phyloP scores from a whole-genome alignment of 2,888 invertebrate genomes.

The Ochropleura leucogaster region DNA sequence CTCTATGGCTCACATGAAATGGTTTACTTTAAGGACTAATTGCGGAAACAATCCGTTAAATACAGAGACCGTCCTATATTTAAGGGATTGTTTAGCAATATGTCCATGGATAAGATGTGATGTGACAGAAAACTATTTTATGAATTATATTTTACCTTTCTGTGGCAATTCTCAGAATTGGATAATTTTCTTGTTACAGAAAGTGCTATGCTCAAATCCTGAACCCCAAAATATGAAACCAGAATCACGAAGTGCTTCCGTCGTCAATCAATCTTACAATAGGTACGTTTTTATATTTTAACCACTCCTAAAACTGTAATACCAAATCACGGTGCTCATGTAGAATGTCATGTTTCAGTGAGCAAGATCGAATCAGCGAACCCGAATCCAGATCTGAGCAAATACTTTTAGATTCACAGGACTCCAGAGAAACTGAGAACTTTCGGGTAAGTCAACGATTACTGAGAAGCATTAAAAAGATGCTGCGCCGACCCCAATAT shows the following conservation, averaged over 20 bases:
- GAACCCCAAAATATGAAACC: constrained; percentile 80
- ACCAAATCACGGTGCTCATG: background rate
- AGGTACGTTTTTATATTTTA: constrained; percentile 71
- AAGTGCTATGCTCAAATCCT: constrained; percentile 75
- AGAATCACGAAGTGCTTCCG: constrained; percentile 81
- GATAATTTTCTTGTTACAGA: constrained; percentile 70
- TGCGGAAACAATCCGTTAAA: background rate
- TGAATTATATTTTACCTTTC: background rate
- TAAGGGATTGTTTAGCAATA: background rate
- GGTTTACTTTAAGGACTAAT: background rate
- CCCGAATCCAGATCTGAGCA: constrained; percentile 86
- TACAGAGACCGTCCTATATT: background rate
- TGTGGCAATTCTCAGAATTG: background rate
- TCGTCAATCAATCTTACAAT: constrained; percentile 85
- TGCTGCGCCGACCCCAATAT: background rate
- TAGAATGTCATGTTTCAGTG: constrained; percentile 74
- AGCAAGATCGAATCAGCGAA: constrained; percentile 81
- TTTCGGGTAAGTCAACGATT: constrained; percentile 77
- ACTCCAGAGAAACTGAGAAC: constrained; percentile 83
- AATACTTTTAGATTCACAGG: constrained; percentile 82
- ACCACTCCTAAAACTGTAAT: background rate
- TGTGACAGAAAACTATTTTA: background rate
- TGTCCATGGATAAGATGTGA: background rate
- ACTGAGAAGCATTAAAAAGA: background rate
- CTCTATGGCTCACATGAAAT: background rate